Percentiles rank a stretch among this genome's conserved stretches.
Evolutionary conservation across 2,888 invertebrate genomes (phyloP).

Genomic region (Pachycephus smyrnensis): DNA sequence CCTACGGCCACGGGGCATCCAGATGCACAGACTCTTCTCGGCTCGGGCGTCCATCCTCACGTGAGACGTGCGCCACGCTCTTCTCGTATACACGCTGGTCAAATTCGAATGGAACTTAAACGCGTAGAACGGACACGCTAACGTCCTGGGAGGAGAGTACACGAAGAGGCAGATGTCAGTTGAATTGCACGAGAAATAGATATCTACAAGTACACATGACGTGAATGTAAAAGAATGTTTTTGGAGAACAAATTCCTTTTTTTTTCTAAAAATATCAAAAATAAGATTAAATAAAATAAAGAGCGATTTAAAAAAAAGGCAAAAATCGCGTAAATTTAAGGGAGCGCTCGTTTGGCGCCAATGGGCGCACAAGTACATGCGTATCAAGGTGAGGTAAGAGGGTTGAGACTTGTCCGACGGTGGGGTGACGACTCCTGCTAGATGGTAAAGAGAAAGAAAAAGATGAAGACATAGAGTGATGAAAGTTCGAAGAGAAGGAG

Average conservation of each 20-base stretch:
- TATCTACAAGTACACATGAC: background rate
- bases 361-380: slow-evolving; percentile 39
- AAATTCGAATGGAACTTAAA: background rate
- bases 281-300: too few species aligned
- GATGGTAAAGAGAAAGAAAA: background rate
- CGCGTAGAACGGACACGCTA: background rate
- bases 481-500: background rate
- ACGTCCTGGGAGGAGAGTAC: background rate
- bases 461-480: too few species aligned
- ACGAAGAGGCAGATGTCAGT: background rate
- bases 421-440: background rate
- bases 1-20: slow-evolving; percentile 37
- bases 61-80: background rate
- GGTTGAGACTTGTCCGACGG: background rate
- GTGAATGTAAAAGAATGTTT: background rate
- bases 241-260: background rate
- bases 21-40: slow-evolving; percentile 34
- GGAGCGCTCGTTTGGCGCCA: slow-evolving; percentile 51
- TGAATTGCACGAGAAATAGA: background rate
- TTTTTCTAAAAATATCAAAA: background rate
- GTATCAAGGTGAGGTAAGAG: slow-evolving; percentile 23
- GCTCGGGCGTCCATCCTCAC: background rate
- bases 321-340: slow-evolving; percentile 37
- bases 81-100: background rate
- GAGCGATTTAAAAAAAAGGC: too few species aligned